Conservation (phyloP, 2,797 vertebrate genomes). For the Clarias platycephalus region DNA sequence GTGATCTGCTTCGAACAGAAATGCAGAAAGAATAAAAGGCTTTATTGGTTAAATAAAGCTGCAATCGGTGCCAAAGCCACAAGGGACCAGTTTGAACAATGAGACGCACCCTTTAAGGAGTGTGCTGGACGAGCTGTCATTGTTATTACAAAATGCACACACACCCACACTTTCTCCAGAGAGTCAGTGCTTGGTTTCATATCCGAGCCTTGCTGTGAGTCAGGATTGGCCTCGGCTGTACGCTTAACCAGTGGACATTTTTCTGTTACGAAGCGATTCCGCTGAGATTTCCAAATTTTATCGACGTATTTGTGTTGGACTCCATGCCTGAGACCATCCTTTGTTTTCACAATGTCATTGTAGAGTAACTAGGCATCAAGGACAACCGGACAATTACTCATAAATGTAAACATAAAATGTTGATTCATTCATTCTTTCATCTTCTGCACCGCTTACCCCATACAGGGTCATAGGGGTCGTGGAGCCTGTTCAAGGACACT, state of each 20-base stretch:
- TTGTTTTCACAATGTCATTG: background rate
- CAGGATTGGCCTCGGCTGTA: constrained; percentile 22
- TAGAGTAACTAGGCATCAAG: background rate
- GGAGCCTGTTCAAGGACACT: no score
- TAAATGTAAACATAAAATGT: background rate
- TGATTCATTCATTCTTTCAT: background rate
- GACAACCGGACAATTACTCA: background rate
- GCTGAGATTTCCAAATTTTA: constrained; percentile 25
- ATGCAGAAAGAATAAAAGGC: background rate
- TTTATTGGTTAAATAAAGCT: background rate
- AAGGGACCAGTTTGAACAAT: background rate
- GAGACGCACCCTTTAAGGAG: constrained; percentile 4
- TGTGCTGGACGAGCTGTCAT: constrained; percentile 36
- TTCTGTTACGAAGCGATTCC: constrained; percentile 17
- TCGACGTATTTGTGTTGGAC: constrained; percentile 9
- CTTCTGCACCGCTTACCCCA: no score
- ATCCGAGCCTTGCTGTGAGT: constrained; percentile 37
- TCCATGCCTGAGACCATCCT: background rate
- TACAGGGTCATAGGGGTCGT: no score
- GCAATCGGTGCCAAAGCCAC: background rate
- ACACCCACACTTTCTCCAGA: constrained; percentile 30
- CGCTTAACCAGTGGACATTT: constrained; percentile 3
- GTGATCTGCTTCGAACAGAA: background rate
- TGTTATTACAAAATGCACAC: constrained; percentile 40
- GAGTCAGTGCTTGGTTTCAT: constrained; percentile 21